Conservation (phyloP, 2,888 invertebrate species). For the Muschampia plurimacula region DNA sequence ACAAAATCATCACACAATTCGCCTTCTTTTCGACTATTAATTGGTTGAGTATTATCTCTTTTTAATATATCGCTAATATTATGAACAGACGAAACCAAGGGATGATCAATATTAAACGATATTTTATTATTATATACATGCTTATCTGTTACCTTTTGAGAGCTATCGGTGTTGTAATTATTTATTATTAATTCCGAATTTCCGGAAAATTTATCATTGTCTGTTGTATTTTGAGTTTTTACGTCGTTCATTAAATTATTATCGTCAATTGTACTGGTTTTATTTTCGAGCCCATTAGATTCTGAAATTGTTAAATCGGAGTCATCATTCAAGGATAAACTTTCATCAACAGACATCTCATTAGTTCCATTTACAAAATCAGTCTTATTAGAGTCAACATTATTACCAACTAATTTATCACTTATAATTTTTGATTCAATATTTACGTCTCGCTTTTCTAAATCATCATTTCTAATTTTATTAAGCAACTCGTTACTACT, state of each 20-base stretch:
- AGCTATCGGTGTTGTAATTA: conserved; percentile 14
- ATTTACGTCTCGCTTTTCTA: conserved; percentile 34
- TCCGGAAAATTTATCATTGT: conserved; percentile 2
- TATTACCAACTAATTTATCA: conserved; percentile 38
- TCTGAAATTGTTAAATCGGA: conserved; percentile 38
- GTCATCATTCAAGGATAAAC: conserved; percentile 32
- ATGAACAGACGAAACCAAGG: conserved; percentile 17
- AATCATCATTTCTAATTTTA: conserved; percentile 8
- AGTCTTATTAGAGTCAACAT: conserved; percentile 34
- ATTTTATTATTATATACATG: background rate
- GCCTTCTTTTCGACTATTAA: background rate
- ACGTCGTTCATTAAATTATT: conserved; percentile 7
- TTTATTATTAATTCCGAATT: conserved; percentile 18
- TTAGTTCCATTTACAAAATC: conserved; percentile 25
- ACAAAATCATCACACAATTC: background rate
- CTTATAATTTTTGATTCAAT: conserved; percentile 30
- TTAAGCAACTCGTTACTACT: background rate
- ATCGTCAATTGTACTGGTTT: conserved; percentile 1
- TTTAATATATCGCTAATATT: conserved; percentile 11
- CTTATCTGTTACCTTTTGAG: conserved; percentile 13
- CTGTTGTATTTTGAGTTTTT: conserved; percentile 17
- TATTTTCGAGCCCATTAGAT: conserved; percentile 23
- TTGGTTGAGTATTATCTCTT: conserved; percentile 24
- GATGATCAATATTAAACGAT: background rate
- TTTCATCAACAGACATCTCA: conserved; percentile 35